Conservation (phyloP, 2,888 invertebrate species). For the Ganaspis brasiliensis region DNA sequence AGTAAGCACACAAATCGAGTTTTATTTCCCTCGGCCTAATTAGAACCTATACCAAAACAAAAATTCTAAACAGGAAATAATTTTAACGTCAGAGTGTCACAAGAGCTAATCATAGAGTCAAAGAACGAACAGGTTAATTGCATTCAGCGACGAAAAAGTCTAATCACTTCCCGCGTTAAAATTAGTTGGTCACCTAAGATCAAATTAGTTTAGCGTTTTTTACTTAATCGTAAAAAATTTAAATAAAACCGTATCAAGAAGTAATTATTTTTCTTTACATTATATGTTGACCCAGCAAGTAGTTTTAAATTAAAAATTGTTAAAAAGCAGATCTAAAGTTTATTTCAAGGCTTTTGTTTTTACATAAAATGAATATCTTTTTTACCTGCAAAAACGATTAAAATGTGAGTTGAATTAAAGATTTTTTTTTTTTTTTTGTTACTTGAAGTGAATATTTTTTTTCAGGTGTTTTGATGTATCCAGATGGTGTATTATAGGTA, state of each 20-base stretch:
- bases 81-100: slow-evolving; percentile 38
- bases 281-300: neutral
- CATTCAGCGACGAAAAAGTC: slow-evolving; percentile 29
- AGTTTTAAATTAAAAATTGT: no score
- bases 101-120: slow-evolving; percentile 35
- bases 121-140: slow-evolving; percentile 42
- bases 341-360: slow-evolving; percentile 10
- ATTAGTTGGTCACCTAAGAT: slow-evolving; percentile 46
- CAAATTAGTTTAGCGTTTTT: slow-evolving; percentile 29
- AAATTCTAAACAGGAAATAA: slow-evolving; percentile 37
- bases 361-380: neutral
- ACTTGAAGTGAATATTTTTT: no score
- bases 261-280: no score
- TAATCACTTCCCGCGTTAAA: slow-evolving; percentile 50
- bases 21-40: neutral
- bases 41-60: slow-evolving; percentile 20
- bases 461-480: no score
- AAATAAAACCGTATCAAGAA: neutral
- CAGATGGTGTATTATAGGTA: no score
- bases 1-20: neutral
- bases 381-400: no score
- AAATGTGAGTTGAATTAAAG: no score
- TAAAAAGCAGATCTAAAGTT: no score
- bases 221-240: slow-evolving; percentile 12
- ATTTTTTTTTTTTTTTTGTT: no score